A percentile compares a stretch with the other conserved stretches of the same genome.
phyloP scores from a whole-genome alignment of 2,113 vertebrate genomes.

The Callorhinus ursinus region DNA sequence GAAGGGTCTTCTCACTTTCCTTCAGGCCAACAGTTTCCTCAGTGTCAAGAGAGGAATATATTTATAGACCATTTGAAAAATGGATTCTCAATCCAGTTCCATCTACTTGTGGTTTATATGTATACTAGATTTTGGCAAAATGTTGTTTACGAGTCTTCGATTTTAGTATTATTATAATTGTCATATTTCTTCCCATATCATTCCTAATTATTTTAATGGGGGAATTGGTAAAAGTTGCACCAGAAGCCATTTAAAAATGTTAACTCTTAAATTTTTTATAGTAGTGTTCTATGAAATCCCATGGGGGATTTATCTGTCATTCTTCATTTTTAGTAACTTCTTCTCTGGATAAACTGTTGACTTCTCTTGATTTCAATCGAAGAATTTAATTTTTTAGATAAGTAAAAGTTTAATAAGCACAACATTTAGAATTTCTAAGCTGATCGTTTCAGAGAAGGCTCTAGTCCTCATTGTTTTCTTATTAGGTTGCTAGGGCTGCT shows the following conservation, averaged over 20 bases:
- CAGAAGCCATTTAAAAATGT: not conserved
- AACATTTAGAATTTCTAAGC: not conserved
- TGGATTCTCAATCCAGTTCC: not conserved
- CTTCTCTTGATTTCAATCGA: not conserved
- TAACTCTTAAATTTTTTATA: not conserved
- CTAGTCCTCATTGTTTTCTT: not conserved
- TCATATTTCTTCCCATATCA: not conserved
- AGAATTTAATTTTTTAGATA: not conserved
- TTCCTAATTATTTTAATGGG: not conserved
- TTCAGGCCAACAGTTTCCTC: not conserved
- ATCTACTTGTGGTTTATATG: not conserved
- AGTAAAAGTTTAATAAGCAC: not conserved
- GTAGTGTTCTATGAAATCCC: not conserved
- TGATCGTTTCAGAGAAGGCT: not conserved
- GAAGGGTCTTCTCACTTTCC: not conserved
- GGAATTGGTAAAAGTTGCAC: not conserved
- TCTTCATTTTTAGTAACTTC: not conserved
- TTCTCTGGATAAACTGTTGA: not conserved
- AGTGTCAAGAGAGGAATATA: not conserved
- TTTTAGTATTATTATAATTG: not conserved
- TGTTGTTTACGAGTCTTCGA: not conserved
- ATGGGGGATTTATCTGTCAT: not conserved
- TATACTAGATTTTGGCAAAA: not conserved
- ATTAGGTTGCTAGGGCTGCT: not conserved
- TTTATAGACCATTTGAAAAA: not conserved